These are phyloP conservation scores for Loripinus fragilis DNA, from an alignment of 2,888 invertebrate species.

Conservation along the genomic window DNA sequence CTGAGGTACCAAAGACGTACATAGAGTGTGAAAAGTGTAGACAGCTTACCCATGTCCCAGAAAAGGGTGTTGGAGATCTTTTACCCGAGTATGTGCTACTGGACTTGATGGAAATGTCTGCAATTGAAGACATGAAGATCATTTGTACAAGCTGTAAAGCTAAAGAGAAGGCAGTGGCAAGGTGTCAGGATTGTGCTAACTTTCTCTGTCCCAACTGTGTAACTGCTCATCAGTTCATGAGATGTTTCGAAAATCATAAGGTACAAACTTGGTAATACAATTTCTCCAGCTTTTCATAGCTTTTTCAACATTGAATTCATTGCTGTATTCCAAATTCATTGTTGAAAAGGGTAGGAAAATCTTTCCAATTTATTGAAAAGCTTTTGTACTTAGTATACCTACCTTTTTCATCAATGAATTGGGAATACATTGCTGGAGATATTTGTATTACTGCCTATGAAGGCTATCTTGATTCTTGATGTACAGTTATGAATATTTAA, in stretches of 20 bases:
- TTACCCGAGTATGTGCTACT: constrained; percentile 94
- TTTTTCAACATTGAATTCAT: no score
- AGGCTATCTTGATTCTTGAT: no score
- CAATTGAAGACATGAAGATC: constrained; percentile 87
- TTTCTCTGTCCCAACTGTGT: constrained; percentile 97
- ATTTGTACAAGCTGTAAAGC: constrained; percentile 97
- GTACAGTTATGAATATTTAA: no score
- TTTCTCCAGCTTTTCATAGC: no score
- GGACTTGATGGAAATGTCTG: constrained; percentile 83
- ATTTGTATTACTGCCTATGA: no score
- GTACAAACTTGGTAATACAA: no score
- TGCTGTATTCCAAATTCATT: no score
- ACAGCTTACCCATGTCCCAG: constrained; percentile 57
- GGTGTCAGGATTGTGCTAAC: constrained; percentile 97
- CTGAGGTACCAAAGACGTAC: constrained; percentile 9
- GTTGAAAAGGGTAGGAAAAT: no score
- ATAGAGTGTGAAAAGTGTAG: constrained; percentile 67
- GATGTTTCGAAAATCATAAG: constrained; percentile 96
- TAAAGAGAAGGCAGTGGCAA: constrained; percentile 96
- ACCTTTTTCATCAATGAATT: no score
- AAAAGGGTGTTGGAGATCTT: constrained; percentile 87
- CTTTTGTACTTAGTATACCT: no score
- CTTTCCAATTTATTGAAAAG: no score
- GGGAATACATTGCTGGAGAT: no score
- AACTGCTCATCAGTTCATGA: constrained; percentile 97